Conservation (phyloP, 2,888 invertebrate species). For the Lordiphosa fenestrarum region DNA sequence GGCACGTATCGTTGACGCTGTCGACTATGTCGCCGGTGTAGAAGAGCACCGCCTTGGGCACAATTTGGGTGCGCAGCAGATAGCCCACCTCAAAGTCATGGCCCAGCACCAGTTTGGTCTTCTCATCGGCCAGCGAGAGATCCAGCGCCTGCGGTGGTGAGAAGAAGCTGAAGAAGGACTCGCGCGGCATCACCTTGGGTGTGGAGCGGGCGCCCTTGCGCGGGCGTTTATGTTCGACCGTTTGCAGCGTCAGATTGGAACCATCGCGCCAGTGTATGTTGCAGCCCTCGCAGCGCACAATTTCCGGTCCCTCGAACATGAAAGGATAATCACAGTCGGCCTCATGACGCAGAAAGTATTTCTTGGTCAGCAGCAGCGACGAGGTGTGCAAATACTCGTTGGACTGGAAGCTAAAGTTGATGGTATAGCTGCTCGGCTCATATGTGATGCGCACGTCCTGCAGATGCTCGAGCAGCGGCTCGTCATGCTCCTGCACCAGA, state of each 20-base stretch:
- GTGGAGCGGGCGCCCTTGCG: slow-evolving; percentile 40
- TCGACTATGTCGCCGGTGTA: slow-evolving; percentile 62
- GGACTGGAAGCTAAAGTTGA: slow-evolving; percentile 46
- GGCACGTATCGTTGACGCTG: slow-evolving; percentile 33
- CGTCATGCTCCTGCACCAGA: slow-evolving; percentile 57
- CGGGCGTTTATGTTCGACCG: slow-evolving; percentile 38
- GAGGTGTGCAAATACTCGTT: slow-evolving; percentile 51
- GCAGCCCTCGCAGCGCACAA: slow-evolving; percentile 60
- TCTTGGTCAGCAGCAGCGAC: slow-evolving; percentile 50
- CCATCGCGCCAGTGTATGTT: slow-evolving; percentile 60
- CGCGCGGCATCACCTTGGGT: slow-evolving; percentile 53
- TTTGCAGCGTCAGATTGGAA: slow-evolving; percentile 48
- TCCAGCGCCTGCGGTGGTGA: slow-evolving; percentile 54
- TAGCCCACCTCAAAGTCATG: slow-evolving; percentile 61
- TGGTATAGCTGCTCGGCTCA: slow-evolving; percentile 49
- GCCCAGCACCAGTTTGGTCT: slow-evolving; percentile 52
- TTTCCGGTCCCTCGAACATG: slow-evolving; percentile 59
- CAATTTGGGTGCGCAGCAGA: slow-evolving; percentile 57
- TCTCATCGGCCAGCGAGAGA: slow-evolving; percentile 55
- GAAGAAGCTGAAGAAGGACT: slow-evolving; percentile 62
- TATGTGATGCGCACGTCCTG: slow-evolving; percentile 50
- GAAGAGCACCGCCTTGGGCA: slow-evolving; percentile 61
- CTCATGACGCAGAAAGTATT: slow-evolving; percentile 52
- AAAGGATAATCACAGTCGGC: slow-evolving; percentile 58
- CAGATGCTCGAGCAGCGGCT: slow-evolving; percentile 49